Evolutionary conservation across 2,797 vertebrate species (phyloP).

Genomic region (Hafferia zeledoni): DNA sequence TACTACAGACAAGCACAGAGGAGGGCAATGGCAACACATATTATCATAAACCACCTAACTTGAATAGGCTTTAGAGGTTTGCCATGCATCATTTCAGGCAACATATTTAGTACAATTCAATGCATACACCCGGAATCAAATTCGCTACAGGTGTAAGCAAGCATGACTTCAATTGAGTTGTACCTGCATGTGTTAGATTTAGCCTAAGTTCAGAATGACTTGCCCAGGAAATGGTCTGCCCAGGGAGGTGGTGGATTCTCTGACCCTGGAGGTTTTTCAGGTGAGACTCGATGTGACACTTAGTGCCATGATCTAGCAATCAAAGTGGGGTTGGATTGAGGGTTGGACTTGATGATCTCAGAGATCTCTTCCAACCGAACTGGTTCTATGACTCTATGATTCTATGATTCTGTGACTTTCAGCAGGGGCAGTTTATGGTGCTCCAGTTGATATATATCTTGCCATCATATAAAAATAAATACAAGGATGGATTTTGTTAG

Average conservation of each 20-base stretch:
- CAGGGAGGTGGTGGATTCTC: too few relatives aligned
- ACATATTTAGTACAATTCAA: neutral
- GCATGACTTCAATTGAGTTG: neutral
- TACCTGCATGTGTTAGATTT: neutral
- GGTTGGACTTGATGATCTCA: too few relatives aligned
- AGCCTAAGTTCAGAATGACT: neutral
- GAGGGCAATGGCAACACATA: neutral
- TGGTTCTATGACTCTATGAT: too few relatives aligned
- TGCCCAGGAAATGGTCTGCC: too few relatives aligned
- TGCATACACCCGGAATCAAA: neutral
- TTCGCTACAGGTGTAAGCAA: neutral
- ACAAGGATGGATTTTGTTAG: rapidly evolving
- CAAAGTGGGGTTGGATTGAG: too few relatives aligned
- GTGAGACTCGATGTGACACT: too few relatives aligned
- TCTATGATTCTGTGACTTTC: neutral
- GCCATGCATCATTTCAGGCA: neutral
- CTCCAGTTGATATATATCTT: neutral
- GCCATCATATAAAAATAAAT: neutral
- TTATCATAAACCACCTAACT: neutral
- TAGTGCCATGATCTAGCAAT: too few relatives aligned
- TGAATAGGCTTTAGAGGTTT: constrained; percentile 17
- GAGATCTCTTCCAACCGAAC: too few relatives aligned
- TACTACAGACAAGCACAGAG: neutral
- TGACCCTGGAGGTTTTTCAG: too few relatives aligned
- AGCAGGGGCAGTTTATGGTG: neutral